Base-by-base conservation (phyloP, 2,797 vertebrate species). In the Anas georgica region DNA sequence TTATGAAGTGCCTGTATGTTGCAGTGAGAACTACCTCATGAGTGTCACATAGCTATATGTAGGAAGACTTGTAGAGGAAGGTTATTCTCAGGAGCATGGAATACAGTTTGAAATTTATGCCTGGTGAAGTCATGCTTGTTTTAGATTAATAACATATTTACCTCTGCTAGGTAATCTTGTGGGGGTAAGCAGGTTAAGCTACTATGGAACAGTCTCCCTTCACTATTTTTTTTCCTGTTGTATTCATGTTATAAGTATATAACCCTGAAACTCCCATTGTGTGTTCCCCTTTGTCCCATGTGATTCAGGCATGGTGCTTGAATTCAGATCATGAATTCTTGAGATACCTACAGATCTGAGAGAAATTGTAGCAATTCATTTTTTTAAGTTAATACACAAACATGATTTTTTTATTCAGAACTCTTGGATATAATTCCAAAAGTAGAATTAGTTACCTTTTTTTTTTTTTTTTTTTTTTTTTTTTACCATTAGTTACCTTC, bases 71-170 rank as follows among this genome's bases (percentile, higher is more conserved):
- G 74, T 39, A 43, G 6, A 80, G 22, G 72, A 73, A 86, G 33
- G 22, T 16, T 91, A 17, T 93, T 88, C 83, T 92, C 63, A 56
- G 84, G 82, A 93, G 83, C 33, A 43, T 0, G 23, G n/a, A 77
- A 35, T 31, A 56, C 0, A 4, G 13, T 76, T 88, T 84, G 77
- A 83, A 83, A 86, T 68, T 58, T 91, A 70, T 11, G 5, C n/a
- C 68, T 35, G 73, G 55, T 89, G 88, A 96, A 90, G 68, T 91
- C 83, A 83, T 90, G 21, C 63, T 70, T 52, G 3, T 54, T 50
- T 79, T 86, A 79, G 45, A 83, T 94, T 86, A 94, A 84, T 77
- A 88, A 62, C 59, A 84, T 72, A 88, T 75, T 80, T 87, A 72
- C 63, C 52, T 91, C 43, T 79, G 68, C 76, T 79, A 83, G 78